Base-by-base conservation (phyloP, 1,140 invertebrate genomes). In the Oedothorax gibbosus region DNA sequence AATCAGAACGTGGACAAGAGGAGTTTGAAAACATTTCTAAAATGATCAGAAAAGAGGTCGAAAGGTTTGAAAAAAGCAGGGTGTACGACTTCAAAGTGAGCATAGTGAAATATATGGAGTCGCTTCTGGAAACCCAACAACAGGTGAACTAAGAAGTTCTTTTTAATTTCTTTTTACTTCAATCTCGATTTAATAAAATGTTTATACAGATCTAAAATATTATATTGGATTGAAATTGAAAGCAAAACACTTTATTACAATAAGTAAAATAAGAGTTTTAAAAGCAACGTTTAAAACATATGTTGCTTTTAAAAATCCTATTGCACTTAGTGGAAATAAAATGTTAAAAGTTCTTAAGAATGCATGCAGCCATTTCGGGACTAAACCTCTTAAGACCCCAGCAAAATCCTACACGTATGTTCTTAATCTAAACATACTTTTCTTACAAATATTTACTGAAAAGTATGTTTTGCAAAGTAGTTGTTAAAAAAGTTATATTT, bases 11-110 rank as follows among this genome's bases (percentile, higher is more conserved):
- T 87, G 96, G 97, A 10, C 96, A 99, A 89, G 96, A 98, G 89
- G 97, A 99, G 88, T 99, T 99, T 91, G 95, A 99, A 89, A 94
- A 95, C 88, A 99, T 99, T 89, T 99, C 97, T 0, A 94, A 94
- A 87, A 96, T 96, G 90, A 99, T 99, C 87, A 97, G 98, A 89
- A 95, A 95, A 83, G 98, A 99, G 91, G 93, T 99, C 89, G 96
- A 98, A 87, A 92, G 95, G 51, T 98, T 98, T 91, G 97, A 99
- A 89, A 92, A 95, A 78, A 93, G 94, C 71, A 93, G 98, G 88
- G 94, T 98, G 14, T 92, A 94, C 82, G 98, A 99, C 89, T 98
- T 99, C 89, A 97, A 98, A 88, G 92, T 93, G 65, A 95, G 95
- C 71, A 93, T 98, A 87, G 93, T 98, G 18, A 94, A 95, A 87